Conservation (phyloP, 2,888 invertebrate species). For the Cerastis rubricosa region DNA sequence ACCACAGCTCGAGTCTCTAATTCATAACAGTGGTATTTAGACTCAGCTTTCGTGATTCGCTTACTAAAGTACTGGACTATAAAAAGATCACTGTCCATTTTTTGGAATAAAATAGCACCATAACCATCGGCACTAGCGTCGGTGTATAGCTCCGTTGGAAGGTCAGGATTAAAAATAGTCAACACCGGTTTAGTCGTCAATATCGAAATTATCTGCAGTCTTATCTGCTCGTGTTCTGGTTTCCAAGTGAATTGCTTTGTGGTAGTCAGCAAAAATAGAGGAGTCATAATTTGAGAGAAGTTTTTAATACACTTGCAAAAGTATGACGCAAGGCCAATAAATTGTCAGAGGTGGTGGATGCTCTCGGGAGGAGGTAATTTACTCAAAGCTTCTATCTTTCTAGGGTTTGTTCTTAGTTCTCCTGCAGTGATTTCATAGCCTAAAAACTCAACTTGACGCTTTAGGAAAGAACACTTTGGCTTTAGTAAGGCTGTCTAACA, state of each 20-base stretch:
- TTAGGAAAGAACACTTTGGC: background rate
- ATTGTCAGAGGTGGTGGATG: background rate
- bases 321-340: background rate
- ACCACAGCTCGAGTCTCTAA: constrained; percentile 28
- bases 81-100: background rate
- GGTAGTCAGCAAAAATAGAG: background rate
- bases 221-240: background rate
- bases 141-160: constrained; percentile 57
- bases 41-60: background rate
- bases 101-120: constrained; percentile 40
- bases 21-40: constrained; percentile 40
- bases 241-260: background rate
- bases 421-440: background rate
- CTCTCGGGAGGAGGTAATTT: background rate
- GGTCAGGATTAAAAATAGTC: constrained; percentile 50
- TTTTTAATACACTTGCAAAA: background rate
- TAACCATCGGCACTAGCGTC: constrained; percentile 63
- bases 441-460: background rate
- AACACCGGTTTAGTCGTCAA: background rate
- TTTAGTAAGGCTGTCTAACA: background rate
- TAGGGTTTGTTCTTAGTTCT: background rate
- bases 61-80: constrained; percentile 14
- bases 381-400: background rate
- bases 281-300: background rate
- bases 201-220: background rate